Base-by-base conservation (phyloP, 2,113 vertebrate species). In the Platichthys flesus region DNA sequence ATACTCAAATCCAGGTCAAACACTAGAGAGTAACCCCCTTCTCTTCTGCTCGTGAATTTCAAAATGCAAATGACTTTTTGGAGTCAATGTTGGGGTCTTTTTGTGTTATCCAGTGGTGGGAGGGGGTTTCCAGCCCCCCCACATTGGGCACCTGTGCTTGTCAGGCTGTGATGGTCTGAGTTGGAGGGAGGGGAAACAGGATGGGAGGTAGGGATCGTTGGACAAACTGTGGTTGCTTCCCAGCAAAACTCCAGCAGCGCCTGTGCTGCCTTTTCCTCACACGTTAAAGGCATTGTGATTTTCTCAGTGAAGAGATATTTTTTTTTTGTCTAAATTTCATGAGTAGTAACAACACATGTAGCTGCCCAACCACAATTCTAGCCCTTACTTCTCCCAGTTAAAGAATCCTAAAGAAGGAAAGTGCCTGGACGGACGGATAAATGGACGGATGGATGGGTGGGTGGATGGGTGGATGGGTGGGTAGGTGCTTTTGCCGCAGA, bases 291-390 rank as follows among this genome's bases (percentile, higher is more conserved):
- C 90, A 90, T 91, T 89, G 91, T 91, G 86, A 92, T 91, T 92
- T 93, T 91, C 86, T 90, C 89, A 74, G 81, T 63, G 83, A 75
- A 91, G 84, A 90, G 75, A 88, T 83, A 23, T 80, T 89, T 89
- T 31, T 75, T 59, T 71, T 83, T 73, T 78, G 56, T 76, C 80
- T 86, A 49, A 74, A 90, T 84, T 90, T 90, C 67, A 89, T 81
- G 82, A 84, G 88, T 88, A 90, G 82, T 75, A 88, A 73, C 78
- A 77, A 86, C 80, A 93, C 83, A 81, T 88, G 92, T 95, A 94
- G 94, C 93, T 95, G 94, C 93, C 91, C 93, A 89, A 93, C 93
- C 94, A 93, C 92, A 92, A 88, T 80, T 92, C 83, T 94, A 95
- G 94, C 94, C 94, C 94, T 95, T 95, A 93, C 91, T 87, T 93